Evolutionary conservation across 2,797 vertebrate genomes (phyloP), one percentile per base, ranked within the genome.

Genomic region (Megaceryle alcyon): DNA sequence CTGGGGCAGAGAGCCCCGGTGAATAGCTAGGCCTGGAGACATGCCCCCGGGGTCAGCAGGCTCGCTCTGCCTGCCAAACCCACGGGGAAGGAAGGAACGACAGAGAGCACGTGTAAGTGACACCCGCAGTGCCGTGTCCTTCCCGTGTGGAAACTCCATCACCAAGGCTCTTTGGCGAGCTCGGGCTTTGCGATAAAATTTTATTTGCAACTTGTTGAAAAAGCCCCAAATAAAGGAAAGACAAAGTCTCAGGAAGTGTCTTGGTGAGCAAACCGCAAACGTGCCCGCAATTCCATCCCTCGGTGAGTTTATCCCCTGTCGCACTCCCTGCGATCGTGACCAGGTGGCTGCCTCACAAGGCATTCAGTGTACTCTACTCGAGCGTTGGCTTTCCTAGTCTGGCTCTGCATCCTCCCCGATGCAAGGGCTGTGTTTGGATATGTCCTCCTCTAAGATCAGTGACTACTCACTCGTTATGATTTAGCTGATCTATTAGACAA

Each of bases 101-200:
- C 6, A 7, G 12, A 7, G 17, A 64, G 28, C 65, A 53, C 2
- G 2, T 7, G 7, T 3, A 12, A 43, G 49, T 8, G 6, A 53
- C 89, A 64, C 46, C 7, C 8, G 1, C 7, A 8, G 26, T 4
- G 14, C 12, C 0, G 26, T 14, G 26, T 44, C 21, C 23, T 59
- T 44, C 75, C 44, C 3, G 0, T 5, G 15, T 3, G 2, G 81
- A 35, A 70, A 29, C 25, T 8, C 35, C 0, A 0, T 25, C 44
- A 7, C 49, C 7, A 15, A 53, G 35, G 33, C 29, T 9, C 11
- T 72, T 33, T 4, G 8, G 3, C 7, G 14, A 5, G 61, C n/a
- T 0, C 2, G 3, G 43, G 35, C 18, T 71, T 60, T 25, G 76
- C 31, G 56, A 26, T 7, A 10, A 23, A 33, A 26, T 48, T 72